These are phyloP conservation scores for Odontothrips loti DNA, from an alignment of 2,888 invertebrate species.

Conservation along the genomic window DNA sequence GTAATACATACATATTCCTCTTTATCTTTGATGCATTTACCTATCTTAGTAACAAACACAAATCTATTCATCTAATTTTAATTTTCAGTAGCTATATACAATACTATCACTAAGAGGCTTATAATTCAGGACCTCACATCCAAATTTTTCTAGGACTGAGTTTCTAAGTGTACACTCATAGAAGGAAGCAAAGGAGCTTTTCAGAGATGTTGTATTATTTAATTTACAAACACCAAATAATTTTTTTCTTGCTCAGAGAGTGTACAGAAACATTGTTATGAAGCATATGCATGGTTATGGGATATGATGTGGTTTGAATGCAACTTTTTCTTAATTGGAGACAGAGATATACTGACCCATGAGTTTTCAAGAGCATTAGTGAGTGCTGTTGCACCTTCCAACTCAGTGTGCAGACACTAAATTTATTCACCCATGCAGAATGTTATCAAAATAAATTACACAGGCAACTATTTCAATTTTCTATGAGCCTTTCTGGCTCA, in stretches of 20 bases:
- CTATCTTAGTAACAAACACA: constrained; percentile 20
- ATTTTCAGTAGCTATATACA: constrained; percentile 9
- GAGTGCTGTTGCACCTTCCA: background rate
- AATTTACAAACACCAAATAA: background rate
- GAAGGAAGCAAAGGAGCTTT: background rate
- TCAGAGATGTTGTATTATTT: background rate
- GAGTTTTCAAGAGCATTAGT: too few relatives aligned
- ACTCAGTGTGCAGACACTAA: background rate
- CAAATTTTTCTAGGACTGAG: background rate
- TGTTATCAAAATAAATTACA: background rate
- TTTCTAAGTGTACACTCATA: background rate
- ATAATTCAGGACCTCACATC: background rate
- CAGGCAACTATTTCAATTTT: background rate
- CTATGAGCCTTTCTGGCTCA: background rate
- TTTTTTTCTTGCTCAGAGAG: too few relatives aligned
- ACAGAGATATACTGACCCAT: too few relatives aligned
- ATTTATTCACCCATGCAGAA: background rate
- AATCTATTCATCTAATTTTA: background rate
- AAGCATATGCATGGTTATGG: too few relatives aligned
- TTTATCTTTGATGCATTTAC: constrained; percentile 15
- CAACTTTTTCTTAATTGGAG: too few relatives aligned
- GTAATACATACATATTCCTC: background rate
- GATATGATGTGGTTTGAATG: too few relatives aligned
- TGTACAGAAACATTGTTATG: too few relatives aligned
- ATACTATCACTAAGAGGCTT: background rate